Percentiles rank a stretch among this genome's conserved stretches.
Conservation (phyloP, 2,888 invertebrate species). For the Dexiosoma caninum region DNA sequence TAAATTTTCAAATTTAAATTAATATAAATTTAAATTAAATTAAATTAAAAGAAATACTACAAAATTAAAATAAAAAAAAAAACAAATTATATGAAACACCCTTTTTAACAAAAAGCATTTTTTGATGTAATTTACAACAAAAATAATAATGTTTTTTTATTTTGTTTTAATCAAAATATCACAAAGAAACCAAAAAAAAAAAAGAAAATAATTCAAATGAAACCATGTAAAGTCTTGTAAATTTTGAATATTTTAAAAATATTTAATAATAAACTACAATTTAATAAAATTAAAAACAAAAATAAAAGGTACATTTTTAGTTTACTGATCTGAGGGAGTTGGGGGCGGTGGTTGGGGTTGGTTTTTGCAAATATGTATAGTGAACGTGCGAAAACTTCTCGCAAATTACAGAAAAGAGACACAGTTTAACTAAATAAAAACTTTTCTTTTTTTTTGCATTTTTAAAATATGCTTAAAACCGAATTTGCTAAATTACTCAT, state of each 20-base stretch:
- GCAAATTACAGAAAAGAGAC: no score
- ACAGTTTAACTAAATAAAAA: no score
- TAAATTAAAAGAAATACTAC: neutral
- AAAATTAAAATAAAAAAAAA: neutral
- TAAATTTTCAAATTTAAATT: conserved; percentile 11
- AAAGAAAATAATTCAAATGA: no score
- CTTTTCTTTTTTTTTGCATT: no score
- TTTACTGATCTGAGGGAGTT: no score
- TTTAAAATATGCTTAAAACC: no score
- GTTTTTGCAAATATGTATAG: no score
- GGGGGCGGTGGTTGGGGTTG: no score
- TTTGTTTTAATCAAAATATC: conserved; percentile 52
- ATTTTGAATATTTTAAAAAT: conserved; percentile 65
- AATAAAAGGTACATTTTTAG: no score
- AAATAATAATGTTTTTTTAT: conserved; percentile 40
- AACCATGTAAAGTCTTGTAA: conserved; percentile 60
- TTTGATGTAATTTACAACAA: conserved; percentile 62
- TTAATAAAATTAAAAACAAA: conserved; percentile 33
- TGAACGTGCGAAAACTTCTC: no score
- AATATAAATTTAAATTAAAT: neutral
- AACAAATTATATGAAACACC: conserved; percentile 14
- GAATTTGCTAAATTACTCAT: no score
- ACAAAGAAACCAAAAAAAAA: conserved; percentile 14
- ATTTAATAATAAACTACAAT: conserved; percentile 56
- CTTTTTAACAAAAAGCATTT: conserved; percentile 38